Evolutionary conservation across 2,797 vertebrate genomes (phyloP).

Genomic region (Bovichtus variegatus): DNA sequence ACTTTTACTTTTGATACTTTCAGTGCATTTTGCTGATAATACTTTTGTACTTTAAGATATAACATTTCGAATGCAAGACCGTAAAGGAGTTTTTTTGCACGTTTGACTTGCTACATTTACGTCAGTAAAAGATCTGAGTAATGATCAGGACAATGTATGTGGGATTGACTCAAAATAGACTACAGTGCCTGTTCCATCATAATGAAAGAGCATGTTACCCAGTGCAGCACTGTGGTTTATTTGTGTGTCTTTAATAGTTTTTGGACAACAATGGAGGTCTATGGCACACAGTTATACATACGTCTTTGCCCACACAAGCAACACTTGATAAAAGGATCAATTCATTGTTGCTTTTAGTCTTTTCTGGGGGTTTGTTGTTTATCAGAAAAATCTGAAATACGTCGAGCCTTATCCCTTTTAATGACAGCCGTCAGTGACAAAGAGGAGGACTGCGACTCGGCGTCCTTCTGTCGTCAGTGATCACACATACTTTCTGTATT

Average conservation of each 20-base stretch:
- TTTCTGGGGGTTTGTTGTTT: neutral
- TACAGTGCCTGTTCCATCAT: neutral
- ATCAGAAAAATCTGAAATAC: neutral
- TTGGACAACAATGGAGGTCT: neutral
- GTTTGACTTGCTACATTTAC: too few species aligned
- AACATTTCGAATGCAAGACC: too few species aligned
- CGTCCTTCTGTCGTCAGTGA: neutral
- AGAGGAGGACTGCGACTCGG: neutral
- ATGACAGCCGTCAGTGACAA: neutral
- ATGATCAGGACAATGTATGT: neutral
- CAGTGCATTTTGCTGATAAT: too few species aligned
- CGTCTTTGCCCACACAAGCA: neutral
- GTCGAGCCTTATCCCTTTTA: neutral
- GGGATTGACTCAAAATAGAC: neutral
- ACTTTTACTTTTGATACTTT: too few species aligned
- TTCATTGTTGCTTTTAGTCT: constrained; percentile 8
- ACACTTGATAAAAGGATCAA: neutral
- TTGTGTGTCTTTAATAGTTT: constrained; percentile 1
- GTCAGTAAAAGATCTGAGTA: too few species aligned
- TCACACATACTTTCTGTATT: constrained; percentile 80
- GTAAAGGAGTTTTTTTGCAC: too few species aligned
- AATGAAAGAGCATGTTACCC: neutral
- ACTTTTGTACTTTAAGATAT: too few species aligned
- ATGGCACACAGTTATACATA: neutral
- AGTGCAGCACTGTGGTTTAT: neutral